A percentile compares a stretch with the other conserved stretches of the same genome.
phyloP scores from a whole-genome alignment of 2,797 vertebrate species.

The Taeniopygia guttata region DNA sequence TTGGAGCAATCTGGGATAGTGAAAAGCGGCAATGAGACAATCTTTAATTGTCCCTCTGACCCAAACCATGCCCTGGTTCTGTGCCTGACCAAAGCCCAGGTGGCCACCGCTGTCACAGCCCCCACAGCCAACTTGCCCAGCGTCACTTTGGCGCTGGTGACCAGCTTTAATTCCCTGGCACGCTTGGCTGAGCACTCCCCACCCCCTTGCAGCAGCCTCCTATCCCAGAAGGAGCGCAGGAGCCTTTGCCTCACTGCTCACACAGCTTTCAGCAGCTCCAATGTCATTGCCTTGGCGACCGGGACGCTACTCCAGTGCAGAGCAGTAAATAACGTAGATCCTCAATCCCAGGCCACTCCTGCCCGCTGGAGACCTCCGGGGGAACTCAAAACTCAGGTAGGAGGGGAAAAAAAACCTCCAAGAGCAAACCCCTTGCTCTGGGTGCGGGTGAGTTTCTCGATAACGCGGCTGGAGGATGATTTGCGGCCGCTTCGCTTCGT shows the following conservation, averaged over 20 bases:
- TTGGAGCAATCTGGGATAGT: not conserved
- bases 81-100: not conserved
- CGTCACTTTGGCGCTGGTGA: not conserved
- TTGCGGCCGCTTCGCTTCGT: not conserved
- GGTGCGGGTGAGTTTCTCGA: not conserved
- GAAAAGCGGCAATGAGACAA: not conserved
- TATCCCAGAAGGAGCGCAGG: conserved; percentile 56
- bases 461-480: not conserved
- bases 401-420: not conserved
- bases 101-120: not conserved
- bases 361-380: conserved; percentile 36
- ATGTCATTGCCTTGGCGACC: conserved; percentile 86
- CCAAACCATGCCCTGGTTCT: not conserved
- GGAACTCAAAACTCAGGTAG: conserved; percentile 54
- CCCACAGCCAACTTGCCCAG: not conserved
- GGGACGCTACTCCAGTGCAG: conserved; percentile 77
- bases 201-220: conserved; percentile 52
- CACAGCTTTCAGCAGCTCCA: conserved; percentile 67
- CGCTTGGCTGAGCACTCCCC: conserved; percentile 52
- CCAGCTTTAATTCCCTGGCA: conserved; percentile 17
- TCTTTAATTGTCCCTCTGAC: not conserved
- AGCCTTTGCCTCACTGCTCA: conserved; percentile 74
- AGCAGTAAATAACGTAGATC: conserved; percentile 61
- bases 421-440: not conserved
- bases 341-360: conserved; percentile 56